Percentiles rank a stretch among this genome's conserved stretches.
Evolutionary conservation across 2,888 invertebrate species (phyloP).

Genomic region (Hypselothyrea guttata): DNA sequence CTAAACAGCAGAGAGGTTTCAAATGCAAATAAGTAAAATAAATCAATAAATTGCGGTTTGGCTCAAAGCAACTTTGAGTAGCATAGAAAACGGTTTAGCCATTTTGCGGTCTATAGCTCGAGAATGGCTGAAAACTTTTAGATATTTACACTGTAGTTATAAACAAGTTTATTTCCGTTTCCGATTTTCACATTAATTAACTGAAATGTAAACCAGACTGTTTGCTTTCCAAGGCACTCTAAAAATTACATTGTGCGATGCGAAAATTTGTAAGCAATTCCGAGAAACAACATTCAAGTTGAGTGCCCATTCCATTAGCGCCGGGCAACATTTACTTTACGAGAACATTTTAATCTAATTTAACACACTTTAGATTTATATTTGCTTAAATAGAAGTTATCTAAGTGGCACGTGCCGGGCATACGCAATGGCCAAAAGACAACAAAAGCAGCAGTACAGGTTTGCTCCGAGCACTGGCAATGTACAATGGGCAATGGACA

Average conservation of each 20-base stretch:
- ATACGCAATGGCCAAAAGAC: slow-evolving; percentile 39
- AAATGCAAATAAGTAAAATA: not conserved
- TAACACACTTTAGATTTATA: slow-evolving; percentile 78
- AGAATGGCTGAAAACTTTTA: not conserved
- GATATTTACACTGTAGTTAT: not conserved
- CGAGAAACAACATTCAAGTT: slow-evolving; percentile 22
- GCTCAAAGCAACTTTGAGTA: no score
- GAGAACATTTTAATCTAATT: slow-evolving; percentile 77
- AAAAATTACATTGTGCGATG: slow-evolving; percentile 7
- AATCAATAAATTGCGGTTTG: slow-evolving; percentile 16
- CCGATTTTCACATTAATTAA: slow-evolving; percentile 38
- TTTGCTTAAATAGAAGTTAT: slow-evolving; percentile 78
- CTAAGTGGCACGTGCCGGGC: slow-evolving; percentile 66
- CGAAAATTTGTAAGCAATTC: slow-evolving; percentile 41
- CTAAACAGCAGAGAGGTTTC: no score
- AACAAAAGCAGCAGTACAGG: slow-evolving; percentile 20
- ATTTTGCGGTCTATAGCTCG: no score
- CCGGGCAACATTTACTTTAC: slow-evolving; percentile 56
- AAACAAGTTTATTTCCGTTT: slow-evolving; percentile 13
- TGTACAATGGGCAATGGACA: slow-evolving; percentile 11
- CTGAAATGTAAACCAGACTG: slow-evolving; percentile 22
- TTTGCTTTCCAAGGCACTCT: slow-evolving; percentile 5
- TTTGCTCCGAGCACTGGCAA: slow-evolving; percentile 37
- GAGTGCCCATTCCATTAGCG: not conserved
- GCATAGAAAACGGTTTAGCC: no score